A percentile compares a stretch with the other conserved stretches of the same genome.
phyloP scores from a whole-genome alignment of 2,797 vertebrate genomes.

The Chiropotes sagulatus region DNA sequence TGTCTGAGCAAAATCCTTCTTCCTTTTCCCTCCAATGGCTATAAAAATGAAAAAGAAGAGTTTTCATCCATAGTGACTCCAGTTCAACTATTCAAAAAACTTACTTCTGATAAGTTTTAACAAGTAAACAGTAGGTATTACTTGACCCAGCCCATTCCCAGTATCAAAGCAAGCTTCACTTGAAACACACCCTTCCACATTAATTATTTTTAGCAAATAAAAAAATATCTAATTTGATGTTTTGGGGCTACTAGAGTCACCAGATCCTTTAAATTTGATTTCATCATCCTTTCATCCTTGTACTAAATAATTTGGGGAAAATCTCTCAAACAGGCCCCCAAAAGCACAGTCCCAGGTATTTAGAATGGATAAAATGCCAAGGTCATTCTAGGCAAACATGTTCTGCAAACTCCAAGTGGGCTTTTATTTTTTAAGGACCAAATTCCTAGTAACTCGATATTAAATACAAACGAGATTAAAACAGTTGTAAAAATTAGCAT shows the following conservation, averaged over 20 bases:
- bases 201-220: neutral
- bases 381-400: neutral
- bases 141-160: neutral
- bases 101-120: neutral
- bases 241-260: neutral
- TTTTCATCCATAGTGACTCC: neutral
- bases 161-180: neutral
- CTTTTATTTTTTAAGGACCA: neutral
- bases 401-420: neutral
- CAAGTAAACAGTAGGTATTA: neutral
- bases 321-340: neutral
- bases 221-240: neutral
- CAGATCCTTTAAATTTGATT: neutral
- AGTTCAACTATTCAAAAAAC: neutral
- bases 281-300: neutral
- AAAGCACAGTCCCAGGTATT: neutral
- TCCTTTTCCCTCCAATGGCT: constrained; percentile 67
- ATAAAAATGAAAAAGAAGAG: constrained; percentile 42
- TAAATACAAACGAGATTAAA: neutral
- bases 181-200: neutral
- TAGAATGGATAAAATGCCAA: neutral
- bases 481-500: neutral
- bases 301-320: neutral
- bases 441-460: neutral
- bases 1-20: constrained; percentile 85